Evolutionary conservation across 2,797 vertebrate species (phyloP).

Genomic region (Oreonectes daqikongensis): DNA sequence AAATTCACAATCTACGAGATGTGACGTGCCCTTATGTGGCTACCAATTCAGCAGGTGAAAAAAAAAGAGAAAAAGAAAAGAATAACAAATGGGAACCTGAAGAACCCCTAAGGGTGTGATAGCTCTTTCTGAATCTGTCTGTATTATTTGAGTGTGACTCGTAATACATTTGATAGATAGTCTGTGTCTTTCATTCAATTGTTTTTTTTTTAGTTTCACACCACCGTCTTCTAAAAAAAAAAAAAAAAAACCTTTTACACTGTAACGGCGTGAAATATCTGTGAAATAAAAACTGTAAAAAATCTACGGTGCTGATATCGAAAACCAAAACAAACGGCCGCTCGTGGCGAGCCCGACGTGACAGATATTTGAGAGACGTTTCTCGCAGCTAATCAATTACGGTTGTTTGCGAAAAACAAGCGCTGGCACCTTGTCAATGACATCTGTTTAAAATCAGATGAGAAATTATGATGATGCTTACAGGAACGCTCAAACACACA

Average conservation of each 20-base stretch:
- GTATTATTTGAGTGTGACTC: conserved; percentile 39
- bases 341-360: conserved; percentile 6
- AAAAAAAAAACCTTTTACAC: conserved; percentile 29
- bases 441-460: conserved; percentile 44
- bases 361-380: conserved; percentile 41
- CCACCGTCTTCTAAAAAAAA: background rate
- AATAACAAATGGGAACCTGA: conserved; percentile 27
- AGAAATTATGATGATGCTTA: conserved; percentile 33
- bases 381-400: conserved; percentile 44
- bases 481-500: conserved; percentile 54
- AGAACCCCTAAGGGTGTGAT: conserved; percentile 36
- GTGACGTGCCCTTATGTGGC: conserved; percentile 20
- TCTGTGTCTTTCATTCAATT: background rate
- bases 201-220: background rate
- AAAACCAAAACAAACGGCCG: conserved; percentile 10
- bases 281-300: background rate
- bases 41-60: conserved; percentile 35
- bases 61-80: background rate
- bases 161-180: conserved; percentile 43
- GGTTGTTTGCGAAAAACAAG: conserved; percentile 30
- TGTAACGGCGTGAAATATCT: background rate
- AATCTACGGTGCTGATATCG: conserved; percentile 5
- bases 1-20: conserved; percentile 30
- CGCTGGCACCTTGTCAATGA: conserved; percentile 43
- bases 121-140: conserved; percentile 43